These are phyloP conservation scores for Typhlichthys eigenmanni DNA, from an alignment of 2,797 vertebrate genomes.

Conservation along the genomic window DNA sequence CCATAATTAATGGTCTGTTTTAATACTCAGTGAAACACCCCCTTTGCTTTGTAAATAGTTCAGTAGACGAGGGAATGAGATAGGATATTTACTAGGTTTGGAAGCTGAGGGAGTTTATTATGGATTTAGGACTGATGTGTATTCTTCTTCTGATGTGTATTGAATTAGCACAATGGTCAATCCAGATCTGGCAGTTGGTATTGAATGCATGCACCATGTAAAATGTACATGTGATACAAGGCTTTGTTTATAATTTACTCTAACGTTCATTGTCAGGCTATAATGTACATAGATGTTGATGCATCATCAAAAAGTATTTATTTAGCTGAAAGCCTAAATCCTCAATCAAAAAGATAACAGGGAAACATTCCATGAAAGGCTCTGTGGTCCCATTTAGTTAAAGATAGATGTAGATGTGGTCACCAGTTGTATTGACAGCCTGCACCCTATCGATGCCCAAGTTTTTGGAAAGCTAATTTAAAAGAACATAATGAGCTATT, in stretches of 20 bases:
- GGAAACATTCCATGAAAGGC: conserved; percentile 1
- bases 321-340: neutral
- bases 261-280: neutral
- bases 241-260: conserved; percentile 5
- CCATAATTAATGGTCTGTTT: conserved; percentile 70
- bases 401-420: neutral
- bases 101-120: conserved; percentile 45
- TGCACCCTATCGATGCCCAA: neutral
- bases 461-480: conserved; percentile 2
- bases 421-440: neutral
- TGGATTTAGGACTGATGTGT: conserved; percentile 40
- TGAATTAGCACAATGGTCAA: conserved; percentile 39
- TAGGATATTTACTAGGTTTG: conserved; percentile 23
- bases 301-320: neutral
- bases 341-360: neutral
- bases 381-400: neutral
- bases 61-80: conserved; percentile 31
- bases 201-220: conserved; percentile 7
- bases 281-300: conserved; percentile 1
- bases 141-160: conserved; percentile 24
- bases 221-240: conserved; percentile 11
- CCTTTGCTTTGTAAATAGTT: conserved; percentile 35
- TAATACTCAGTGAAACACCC: conserved; percentile 37
- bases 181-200: conserved; percentile 21
- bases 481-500: conserved; percentile 1